Base-by-base conservation (phyloP, 2,888 invertebrate genomes). In the Parascotia fuliginaria region DNA sequence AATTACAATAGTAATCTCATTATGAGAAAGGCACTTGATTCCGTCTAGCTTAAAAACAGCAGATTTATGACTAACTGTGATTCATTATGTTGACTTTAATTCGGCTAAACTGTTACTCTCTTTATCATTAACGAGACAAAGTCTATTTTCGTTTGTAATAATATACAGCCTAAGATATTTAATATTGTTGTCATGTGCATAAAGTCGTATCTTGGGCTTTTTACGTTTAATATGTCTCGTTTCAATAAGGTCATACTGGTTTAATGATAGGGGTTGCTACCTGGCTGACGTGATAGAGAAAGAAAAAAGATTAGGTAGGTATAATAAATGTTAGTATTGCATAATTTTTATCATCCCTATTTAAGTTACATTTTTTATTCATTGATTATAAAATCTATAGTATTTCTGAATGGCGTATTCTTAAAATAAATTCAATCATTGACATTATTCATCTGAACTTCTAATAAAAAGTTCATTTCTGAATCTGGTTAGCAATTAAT, bases 51-150 rank as follows among this genome's bases (percentile, higher is more conserved):
- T 56, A 47, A 57, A 68, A 51, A 62, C 60, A 50, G 55, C 54
- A 54, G 59, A 52, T 63, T 60, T 55, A 57, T 67, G 70, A 70
- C 42, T 67, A 46, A 46, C 41, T 50, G 53, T 66, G 67, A 70
- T 55, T 70, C 70, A 66, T 46, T 54, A 46, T n/a, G 38, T 38
- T 43, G 19, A 24, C 7, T 6, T 9, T 42, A 51, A 56, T 56
- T 48, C 38, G 15, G 45, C 15, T 47, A 42, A 52, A 28, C 47
- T 12, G 43, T 52, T 43, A 52, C 42, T 49, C 16, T 49, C 59
- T 57, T 47, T 66, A 66, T 57, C 46, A 36, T 46, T 16, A 34
- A 45, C 31, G 52, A 28, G 34, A 45, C 55, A 56, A 55, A 55
- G 70, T 60, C 22, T 51, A 51, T 59, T 62, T 53, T 70, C 32